phyloP scores from a whole-genome alignment of 2,113 vertebrate species.

The Actenoides lindsayi region DNA sequence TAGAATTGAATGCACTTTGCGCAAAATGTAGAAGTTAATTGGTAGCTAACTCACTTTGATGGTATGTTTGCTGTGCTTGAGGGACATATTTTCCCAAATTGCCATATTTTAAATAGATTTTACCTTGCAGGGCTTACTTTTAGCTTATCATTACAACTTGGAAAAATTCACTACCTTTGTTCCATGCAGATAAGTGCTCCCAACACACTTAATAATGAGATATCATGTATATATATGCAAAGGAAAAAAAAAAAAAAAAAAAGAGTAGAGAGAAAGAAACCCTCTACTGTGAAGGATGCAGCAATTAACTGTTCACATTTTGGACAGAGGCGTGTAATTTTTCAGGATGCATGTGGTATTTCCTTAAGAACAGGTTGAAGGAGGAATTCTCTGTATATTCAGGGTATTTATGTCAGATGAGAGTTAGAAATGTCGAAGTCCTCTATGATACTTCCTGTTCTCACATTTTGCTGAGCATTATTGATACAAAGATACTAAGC shows the following conservation, averaged over 20 bases:
- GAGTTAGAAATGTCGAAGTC: not conserved
- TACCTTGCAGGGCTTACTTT: slow-evolving; percentile 65
- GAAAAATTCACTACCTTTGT: slow-evolving; percentile 53
- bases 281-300: not conserved
- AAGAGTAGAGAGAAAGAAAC: not conserved
- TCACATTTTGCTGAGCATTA: not conserved
- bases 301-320: slow-evolving; percentile 55
- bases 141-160: slow-evolving; percentile 51
- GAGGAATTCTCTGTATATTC: not conserved
- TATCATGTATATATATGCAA: slow-evolving; percentile 1
- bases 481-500: not conserved
- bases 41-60: slow-evolving; percentile 74
- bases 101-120: slow-evolving; percentile 65
- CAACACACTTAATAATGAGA: slow-evolving; percentile 50
- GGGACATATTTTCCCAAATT: slow-evolving; percentile 68
- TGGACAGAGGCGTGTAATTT: slow-evolving; percentile 29
- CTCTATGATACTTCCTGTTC: not conserved
- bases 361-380: not conserved
- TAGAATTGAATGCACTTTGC: slow-evolving; percentile 54
- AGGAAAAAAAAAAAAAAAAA: not conserved
- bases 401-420: not conserved
- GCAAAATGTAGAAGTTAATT: slow-evolving; percentile 71
- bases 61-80: slow-evolving; percentile 61
- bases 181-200: slow-evolving; percentile 28
- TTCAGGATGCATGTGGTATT: not conserved